Evolutionary conservation across 1,140 invertebrate species (phyloP), one percentile per base, ranked within the genome.

Genomic region (Thereuonema tuberculata): DNA sequence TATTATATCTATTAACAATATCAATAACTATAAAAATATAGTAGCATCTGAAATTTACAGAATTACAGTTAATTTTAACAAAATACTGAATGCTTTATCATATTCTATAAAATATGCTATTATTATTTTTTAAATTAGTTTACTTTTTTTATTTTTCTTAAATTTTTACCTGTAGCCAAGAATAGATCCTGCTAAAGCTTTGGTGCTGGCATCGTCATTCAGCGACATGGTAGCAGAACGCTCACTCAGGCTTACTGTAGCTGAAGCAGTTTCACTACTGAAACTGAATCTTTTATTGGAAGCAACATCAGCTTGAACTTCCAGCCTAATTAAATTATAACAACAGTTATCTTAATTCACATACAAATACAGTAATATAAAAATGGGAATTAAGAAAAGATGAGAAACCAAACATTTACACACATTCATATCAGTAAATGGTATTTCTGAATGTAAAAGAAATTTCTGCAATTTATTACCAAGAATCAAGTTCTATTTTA

Each of bases 121-220:
- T 43, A 43, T 43, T n/a, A n/a, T 43, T 9, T 9, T 12, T 12
- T 9, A 12, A 12, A 43, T 9, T 12, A 43, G 37, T 43, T 43
- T 12, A 43, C 9, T n/a, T 12, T 43, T 43, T 12, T n/a, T 43
- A 43, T 43, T 43, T 43, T 43, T n/a, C 9, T 43, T 9, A 43
- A 43, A 43, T 43, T n/a, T 12, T 43, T 68, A 79, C 77, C 78
- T 83, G 67, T 84, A 84, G 65, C 84, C 84, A 21, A 84, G 72
- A 62, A 87, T 80, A 17, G 86, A 89, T 9, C 87, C 87, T 49
- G 86, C 85, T 47, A 88, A 71, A 26, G 83, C 86, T 63, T 83
- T 78, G 0, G 84, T 86, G 24, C 56, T 66, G 48, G 37, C 80
- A 70, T 84, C 82, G 67, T 85, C 82, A 49, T 61, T 78, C 46